Base-by-base conservation (phyloP, 2,888 invertebrate genomes). In the Diarsia rubi region DNA sequence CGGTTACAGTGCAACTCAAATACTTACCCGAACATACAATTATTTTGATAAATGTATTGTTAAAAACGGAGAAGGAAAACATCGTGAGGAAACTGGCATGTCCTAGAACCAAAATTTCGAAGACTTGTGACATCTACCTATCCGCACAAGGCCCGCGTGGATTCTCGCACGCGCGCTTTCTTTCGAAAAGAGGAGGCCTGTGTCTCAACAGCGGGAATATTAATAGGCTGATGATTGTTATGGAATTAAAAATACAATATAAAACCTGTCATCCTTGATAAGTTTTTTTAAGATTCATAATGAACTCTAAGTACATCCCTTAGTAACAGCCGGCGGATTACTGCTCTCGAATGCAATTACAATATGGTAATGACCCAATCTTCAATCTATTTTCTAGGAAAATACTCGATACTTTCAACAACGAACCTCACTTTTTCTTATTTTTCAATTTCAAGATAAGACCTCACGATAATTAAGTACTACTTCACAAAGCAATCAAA, bases 171-270 rank as follows among this genome's bases (percentile, higher is more conserved):
- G n/a, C n/a, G n/a, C n/a, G n/a, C n/a, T n/a, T n/a, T n/a, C n/a
- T n/a, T n/a, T n/a, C n/a, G n/a, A n/a, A n/a, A n/a, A n/a, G n/a
- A n/a, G n/a, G n/a, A n/a, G n/a, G n/a, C n/a, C n/a, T n/a, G n/a
- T n/a, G n/a, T n/a, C n/a, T n/a, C n/a, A n/a, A n/a, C n/a, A n/a
- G n/a, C n/a, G n/a, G n/a, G n/a, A n/a, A n/a, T n/a, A n/a, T n/a
- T n/a, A n/a, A n/a, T n/a, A n/a, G n/a, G n/a, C n/a, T n/a, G n/a
- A n/a, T n/a, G 54, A 45, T 16, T 54, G 31, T 2, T 45, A 16
- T 59, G n/a, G 42, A 47, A 59, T 44, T 62, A 19, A 45, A 31
- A 65, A 75, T 59, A n/a, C 37, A 37, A 37, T 69, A 54, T n/a
- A 44, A 60, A 74, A 74, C 3, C 9, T n/a, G 16, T 31, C 12